Percentiles rank a stretch among this genome's conserved stretches.
These are phyloP conservation scores for Sorex araneus DNA, from an alignment of 2,113 vertebrate genomes.

Conservation along the genomic window DNA sequence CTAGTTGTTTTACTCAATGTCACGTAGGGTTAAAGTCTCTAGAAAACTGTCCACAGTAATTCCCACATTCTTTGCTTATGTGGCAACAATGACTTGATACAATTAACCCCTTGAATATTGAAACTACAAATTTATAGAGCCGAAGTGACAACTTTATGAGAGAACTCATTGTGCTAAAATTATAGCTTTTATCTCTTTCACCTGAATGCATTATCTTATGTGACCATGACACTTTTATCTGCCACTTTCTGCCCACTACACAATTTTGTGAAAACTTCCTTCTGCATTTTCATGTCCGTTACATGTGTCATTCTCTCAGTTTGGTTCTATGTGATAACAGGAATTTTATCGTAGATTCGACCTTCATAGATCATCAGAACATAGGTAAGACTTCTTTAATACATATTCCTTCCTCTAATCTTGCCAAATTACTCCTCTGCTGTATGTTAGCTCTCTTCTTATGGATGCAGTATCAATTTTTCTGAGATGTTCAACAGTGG, in stretches of 20 bases:
- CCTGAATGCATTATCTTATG: conserved; percentile 41
- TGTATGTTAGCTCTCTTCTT: neutral
- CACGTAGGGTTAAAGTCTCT: neutral
- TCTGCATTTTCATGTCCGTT: neutral
- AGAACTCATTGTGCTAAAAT: conserved; percentile 59
- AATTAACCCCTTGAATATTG: conserved; percentile 79
- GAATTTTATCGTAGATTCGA: conserved; percentile 41
- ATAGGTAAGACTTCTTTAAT: neutral
- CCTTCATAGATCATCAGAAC: neutral
- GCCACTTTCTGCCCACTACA: conserved; percentile 44
- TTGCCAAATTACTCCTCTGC: neutral
- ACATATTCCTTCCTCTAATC: neutral
- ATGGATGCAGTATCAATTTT: neutral
- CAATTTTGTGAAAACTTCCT: conserved; percentile 49
- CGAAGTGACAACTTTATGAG: conserved; percentile 74
- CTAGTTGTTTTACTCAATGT: neutral
- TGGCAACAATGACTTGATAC: conserved; percentile 38
- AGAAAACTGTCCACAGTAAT: conserved; percentile 12
- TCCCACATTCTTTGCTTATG: conserved; percentile 24
- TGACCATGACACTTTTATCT: conserved; percentile 48
- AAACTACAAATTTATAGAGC: conserved; percentile 74
- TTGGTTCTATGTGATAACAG: neutral
- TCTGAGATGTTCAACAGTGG: neutral
- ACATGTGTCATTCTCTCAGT: conserved; percentile 33
- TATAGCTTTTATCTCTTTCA: conserved; percentile 74